Base-by-base conservation (phyloP, 2,888 invertebrate genomes). In the Spisula subtruncata region DNA sequence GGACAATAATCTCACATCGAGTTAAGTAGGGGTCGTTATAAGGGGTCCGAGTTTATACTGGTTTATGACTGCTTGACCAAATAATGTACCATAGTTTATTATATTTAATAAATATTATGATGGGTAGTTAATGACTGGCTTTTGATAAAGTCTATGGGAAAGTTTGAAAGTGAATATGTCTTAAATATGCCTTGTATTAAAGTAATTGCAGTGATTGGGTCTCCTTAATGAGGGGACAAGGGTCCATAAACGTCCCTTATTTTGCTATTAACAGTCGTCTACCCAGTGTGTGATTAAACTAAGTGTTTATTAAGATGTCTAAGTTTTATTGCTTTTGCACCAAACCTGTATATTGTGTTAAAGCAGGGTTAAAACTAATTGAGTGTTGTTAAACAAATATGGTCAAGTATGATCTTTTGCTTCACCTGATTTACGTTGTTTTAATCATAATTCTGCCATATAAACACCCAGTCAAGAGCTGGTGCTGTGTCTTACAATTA, bases 81-180 rank as follows among this genome's bases (percentile, higher is more conserved):
- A 83, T 46, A 60, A 83, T 83, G 66, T 83, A 10, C 66, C 46
- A 66, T 46, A 66, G n/a, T 46, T 83, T 41, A 83, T 66, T 32
- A 66, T 35, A n/a, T 41, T 66, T 66, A 35, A 83, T 83, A 83
- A 83, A 83, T 66, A 46, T 41, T 83, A 66, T 83, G 6, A 83
- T 83, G 46, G 35, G 25, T 29, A 66, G 46, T 32, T 83, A 66
- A 66, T 66, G 14, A 25, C 35, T 29, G 5, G 29, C 12, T 66
- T 25, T 83, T 66, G 25, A 83, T 66, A 35, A 83, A 20, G n/a
- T 83, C 41, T 41, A 83, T 83, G 83, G 46, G 83, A 66, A 46
- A 66, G 14, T n/a, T 75, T 75, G 75, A 32, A 75, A 32, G 35
- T 32, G 75, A 25, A 25, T 75, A 75, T 16, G 35, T 75, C 29